Conservation (phyloP, 2,888 invertebrate species). For the Lathronympha strigana region DNA sequence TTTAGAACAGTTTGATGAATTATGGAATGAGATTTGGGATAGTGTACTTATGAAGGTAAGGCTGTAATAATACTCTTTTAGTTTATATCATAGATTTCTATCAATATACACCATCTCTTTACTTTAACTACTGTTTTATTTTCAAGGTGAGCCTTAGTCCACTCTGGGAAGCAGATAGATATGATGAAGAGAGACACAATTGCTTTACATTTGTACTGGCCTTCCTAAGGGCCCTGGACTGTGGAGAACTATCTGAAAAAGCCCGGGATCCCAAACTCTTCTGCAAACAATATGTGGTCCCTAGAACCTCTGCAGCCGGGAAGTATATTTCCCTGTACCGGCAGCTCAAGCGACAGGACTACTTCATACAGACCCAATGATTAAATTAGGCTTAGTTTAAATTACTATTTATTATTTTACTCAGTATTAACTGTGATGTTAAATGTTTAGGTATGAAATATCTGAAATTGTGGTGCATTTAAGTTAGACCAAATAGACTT, state of each 20-base stretch:
- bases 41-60: slow-evolving; percentile 84
- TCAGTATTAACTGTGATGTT: slow-evolving; percentile 83
- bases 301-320: slow-evolving; percentile 91
- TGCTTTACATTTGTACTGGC: slow-evolving; percentile 94
- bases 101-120: slow-evolving; percentile 8
- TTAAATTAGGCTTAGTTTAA: slow-evolving; percentile 64
- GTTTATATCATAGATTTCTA: background rate
- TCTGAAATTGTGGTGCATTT: slow-evolving; percentile 77
- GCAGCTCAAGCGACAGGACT: slow-evolving; percentile 84
- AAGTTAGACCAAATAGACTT: slow-evolving; percentile 74
- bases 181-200: slow-evolving; percentile 91
- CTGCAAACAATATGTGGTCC: slow-evolving; percentile 92
- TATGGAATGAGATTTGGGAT: slow-evolving; percentile 92
- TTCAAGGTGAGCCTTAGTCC: slow-evolving; percentile 80
- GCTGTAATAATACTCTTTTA: background rate
- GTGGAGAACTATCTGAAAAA: slow-evolving; percentile 88
- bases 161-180: slow-evolving; percentile 87
- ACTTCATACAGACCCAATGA: slow-evolving; percentile 78
- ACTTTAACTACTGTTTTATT: slow-evolving; percentile 28
- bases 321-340: slow-evolving; percentile 94
- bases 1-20: slow-evolving; percentile 87
- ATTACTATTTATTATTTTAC: slow-evolving; percentile 61
- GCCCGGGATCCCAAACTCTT: slow-evolving; percentile 88
- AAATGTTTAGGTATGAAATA: slow-evolving; percentile 70
- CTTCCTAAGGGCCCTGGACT: slow-evolving; percentile 89